Evolutionary conservation across 2,113 vertebrate genomes (phyloP).

Genomic region (Neolamprologus ventralis): DNA sequence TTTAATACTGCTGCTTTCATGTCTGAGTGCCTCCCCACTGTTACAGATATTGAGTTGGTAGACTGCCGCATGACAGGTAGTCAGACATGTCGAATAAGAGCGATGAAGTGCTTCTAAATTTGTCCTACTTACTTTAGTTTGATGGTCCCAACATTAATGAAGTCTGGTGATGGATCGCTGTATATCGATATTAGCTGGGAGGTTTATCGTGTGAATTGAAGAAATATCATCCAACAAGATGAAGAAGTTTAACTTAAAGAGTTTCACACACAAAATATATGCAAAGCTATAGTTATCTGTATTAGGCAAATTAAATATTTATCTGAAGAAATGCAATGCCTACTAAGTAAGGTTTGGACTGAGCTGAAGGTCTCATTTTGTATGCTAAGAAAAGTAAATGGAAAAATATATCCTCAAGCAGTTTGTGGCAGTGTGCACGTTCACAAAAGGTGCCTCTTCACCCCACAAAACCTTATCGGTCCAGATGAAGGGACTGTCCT

Average conservation of each 20-base stretch:
- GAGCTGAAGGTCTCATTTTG: neutral
- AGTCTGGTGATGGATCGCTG: neutral
- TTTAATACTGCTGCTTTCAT: conserved; percentile 70
- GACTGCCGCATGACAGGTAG: conserved; percentile 42
- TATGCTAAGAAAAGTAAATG: neutral
- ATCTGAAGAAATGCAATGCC: neutral
- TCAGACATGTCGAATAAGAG: conserved; percentile 19
- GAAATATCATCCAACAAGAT: neutral
- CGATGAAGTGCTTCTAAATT: conserved; percentile 14
- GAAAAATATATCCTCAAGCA: neutral
- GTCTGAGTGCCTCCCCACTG: conserved; percentile 64
- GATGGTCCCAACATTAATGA: neutral
- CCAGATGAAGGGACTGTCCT: conserved; percentile 5
- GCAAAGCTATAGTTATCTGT: neutral
- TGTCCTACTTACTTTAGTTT: neutral
- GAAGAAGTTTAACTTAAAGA: neutral
- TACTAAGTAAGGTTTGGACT: neutral
- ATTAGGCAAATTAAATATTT: neutral
- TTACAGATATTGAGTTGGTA: conserved; percentile 52
- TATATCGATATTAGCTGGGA: neutral
- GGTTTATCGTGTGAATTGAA: neutral
- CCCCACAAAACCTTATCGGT: conserved; percentile 30
- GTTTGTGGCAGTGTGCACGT: neutral
- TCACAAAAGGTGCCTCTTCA: conserved; percentile 15
- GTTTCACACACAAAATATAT: neutral